phyloP scores from a whole-genome alignment of 2,888 invertebrate species.

The Ferdinandea cuprea region DNA sequence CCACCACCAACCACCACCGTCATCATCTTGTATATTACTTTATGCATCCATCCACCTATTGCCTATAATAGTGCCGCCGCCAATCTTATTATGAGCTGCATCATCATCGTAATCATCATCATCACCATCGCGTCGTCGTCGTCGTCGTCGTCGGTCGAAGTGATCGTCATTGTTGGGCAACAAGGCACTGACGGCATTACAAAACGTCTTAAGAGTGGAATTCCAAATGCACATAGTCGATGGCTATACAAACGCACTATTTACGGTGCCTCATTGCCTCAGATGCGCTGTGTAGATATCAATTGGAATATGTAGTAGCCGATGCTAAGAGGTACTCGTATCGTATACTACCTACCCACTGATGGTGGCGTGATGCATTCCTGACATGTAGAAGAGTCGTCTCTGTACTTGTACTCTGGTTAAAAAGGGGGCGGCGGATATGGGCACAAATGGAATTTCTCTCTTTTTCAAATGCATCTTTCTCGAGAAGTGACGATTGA shows the following conservation, averaged over 20 bases:
- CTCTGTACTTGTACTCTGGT: not conserved
- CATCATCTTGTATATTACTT: too few relatives aligned
- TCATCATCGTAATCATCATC: too few relatives aligned
- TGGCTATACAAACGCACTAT: conserved; percentile 59
- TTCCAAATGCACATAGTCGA: conserved; percentile 48
- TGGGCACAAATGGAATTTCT: conserved; percentile 60
- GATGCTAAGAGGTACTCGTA: not conserved
- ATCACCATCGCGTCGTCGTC: too few relatives aligned
- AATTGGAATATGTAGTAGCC: conserved; percentile 28
- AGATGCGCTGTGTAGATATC: conserved; percentile 57
- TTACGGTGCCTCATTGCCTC: conserved; percentile 55
- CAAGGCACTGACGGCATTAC: conserved; percentile 34
- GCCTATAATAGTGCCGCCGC: conserved; percentile 32
- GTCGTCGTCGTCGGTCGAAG: not conserved
- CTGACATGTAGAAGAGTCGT: not conserved
- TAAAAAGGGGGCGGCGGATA: conserved; percentile 52
- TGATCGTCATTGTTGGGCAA: conserved; percentile 8
- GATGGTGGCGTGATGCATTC: conserved; percentile 37
- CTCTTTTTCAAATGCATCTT: not conserved
- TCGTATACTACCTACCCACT: not conserved
- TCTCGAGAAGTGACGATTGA: conserved; percentile 44
- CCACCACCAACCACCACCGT: conserved; percentile 30
- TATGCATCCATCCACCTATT: conserved; percentile 17
- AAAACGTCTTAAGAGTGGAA: conserved; percentile 43
- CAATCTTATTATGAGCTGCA: conserved; percentile 19